Conservation (phyloP, 2,888 invertebrate genomes). For the Neria commutata region DNA sequence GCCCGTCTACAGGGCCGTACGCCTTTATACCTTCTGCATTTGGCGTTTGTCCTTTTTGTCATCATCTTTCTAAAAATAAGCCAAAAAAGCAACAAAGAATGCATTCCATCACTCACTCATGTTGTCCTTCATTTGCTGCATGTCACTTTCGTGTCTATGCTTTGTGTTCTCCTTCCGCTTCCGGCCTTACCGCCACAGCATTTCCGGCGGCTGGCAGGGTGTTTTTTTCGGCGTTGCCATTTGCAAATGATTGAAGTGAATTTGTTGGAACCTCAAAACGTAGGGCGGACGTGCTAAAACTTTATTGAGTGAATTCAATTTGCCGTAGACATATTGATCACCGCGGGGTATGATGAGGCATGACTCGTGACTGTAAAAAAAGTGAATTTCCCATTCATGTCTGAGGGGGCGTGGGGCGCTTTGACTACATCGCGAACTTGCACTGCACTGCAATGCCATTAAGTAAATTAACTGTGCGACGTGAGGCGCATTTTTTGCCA, state of each 20-base stretch:
- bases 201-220: background rate
- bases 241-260: conserved; percentile 23
- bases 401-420: too few relatives aligned
- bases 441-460: conserved; percentile 23
- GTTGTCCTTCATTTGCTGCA: conserved; percentile 1
- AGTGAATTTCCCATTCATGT: too few relatives aligned
- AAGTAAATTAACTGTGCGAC: conserved; percentile 24
- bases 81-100: background rate
- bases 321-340: conserved; percentile 31
- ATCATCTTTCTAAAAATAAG: too few relatives aligned
- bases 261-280: conserved; percentile 15
- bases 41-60: too few relatives aligned
- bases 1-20: too few relatives aligned
- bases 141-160: conserved; percentile 1
- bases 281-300: conserved; percentile 35
- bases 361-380: too few relatives aligned
- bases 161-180: background rate
- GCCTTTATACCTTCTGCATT: too few relatives aligned
- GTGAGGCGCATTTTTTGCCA: conserved; percentile 14
- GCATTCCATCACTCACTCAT: background rate
- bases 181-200: background rate
- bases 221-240: conserved; percentile 10
- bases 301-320: conserved; percentile 41
- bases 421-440: conserved; percentile 27
- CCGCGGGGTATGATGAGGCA: conserved; percentile 7